Evolutionary conservation across 2,113 vertebrate species (phyloP).

Genomic region (Desmodus rotundus): DNA sequence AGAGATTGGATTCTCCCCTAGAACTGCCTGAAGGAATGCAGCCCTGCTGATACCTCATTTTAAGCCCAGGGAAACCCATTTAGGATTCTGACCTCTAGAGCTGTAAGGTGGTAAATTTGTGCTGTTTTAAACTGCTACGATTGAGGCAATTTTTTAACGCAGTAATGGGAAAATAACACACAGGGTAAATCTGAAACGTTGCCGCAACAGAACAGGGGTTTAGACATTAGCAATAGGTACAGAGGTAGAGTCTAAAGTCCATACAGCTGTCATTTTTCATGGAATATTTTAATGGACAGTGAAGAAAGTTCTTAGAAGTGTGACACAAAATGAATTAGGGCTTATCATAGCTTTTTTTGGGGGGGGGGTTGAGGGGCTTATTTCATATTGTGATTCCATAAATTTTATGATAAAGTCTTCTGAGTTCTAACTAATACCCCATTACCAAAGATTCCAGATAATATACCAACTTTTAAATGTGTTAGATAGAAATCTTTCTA

Average conservation of each 20-base stretch:
- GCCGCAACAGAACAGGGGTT: not conserved
- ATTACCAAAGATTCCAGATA: not conserved
- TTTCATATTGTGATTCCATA: not conserved
- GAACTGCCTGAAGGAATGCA: not conserved
- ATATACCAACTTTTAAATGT: conserved; percentile 1
- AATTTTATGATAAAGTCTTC: not conserved
- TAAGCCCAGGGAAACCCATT: not conserved
- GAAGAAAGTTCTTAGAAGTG: not conserved
- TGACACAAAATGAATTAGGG: not conserved
- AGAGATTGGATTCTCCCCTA: not conserved
- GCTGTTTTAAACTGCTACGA: not conserved
- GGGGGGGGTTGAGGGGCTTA: not conserved
- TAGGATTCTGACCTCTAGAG: not conserved
- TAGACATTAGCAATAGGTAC: not conserved
- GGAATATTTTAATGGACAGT: not conserved
- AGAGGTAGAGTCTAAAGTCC: not conserved
- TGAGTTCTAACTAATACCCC: not conserved
- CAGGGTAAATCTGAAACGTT: not conserved
- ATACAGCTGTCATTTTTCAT: not conserved
- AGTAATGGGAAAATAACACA: not conserved
- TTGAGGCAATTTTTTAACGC: not conserved
- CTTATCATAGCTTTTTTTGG: not conserved
- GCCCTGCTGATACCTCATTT: not conserved
- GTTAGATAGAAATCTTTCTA: not conserved
- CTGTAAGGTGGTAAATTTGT: not conserved